Evolutionary conservation across 2,797 vertebrate genomes (phyloP).

Genomic region (Callimico goeldii): DNA sequence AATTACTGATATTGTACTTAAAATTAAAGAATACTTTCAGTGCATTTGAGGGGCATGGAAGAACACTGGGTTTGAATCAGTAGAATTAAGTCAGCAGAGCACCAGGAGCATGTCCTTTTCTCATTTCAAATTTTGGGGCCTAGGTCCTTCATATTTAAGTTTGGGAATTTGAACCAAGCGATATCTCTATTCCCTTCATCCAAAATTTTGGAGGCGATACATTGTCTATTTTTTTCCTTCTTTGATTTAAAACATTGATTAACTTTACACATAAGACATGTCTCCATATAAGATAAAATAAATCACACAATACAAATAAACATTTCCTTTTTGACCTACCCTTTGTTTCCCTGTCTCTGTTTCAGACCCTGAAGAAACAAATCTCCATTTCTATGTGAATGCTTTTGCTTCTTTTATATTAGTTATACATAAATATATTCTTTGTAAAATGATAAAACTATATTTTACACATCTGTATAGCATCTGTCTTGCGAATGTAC

Average conservation of each 20-base stretch:
- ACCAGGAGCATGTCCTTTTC: neutral
- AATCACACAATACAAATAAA: neutral
- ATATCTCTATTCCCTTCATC: neutral
- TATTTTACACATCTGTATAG: neutral
- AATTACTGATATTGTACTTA: slow-evolving; percentile 39
- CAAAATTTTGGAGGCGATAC: neutral
- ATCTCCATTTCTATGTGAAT: neutral
- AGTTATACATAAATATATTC: neutral
- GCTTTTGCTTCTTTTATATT: neutral
- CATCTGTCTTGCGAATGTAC: neutral
- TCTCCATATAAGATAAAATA: neutral
- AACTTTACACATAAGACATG: neutral
- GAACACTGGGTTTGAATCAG: neutral
- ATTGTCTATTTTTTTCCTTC: neutral
- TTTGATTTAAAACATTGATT: neutral
- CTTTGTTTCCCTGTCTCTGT: rapidly evolving
- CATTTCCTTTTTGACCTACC: neutral
- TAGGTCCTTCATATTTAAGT: neutral
- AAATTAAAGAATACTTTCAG: neutral
- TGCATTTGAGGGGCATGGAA: neutral
- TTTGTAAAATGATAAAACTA: neutral
- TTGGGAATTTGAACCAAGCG: neutral
- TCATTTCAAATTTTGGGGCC: neutral
- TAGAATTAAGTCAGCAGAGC: neutral
- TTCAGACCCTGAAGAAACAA: neutral